Conservation (phyloP, 92 coral and sea anemone species). For the Epizoanthus ramosus region DNA sequence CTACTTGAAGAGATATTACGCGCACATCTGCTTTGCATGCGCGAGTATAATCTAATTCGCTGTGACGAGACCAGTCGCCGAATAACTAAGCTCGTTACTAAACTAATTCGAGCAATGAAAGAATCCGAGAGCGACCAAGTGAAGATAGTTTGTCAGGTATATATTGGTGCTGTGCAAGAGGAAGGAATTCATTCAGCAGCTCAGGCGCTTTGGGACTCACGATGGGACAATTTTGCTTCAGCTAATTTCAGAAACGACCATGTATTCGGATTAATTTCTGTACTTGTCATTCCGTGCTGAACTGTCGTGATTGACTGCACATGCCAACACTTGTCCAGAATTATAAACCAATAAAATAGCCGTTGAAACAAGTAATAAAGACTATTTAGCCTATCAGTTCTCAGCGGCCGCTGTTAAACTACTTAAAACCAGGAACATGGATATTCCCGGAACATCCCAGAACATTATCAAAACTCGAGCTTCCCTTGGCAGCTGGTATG, state of each 20-base stretch:
- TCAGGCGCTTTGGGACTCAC: slow-evolving; percentile 31
- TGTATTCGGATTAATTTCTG: slow-evolving; percentile 24
- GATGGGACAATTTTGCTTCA: slow-evolving; percentile 33
- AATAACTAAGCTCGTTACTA: slow-evolving; percentile 25
- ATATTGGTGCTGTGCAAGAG: slow-evolving; percentile 25
- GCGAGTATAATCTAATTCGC: not conserved
- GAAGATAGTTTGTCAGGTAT: slow-evolving; percentile 28
- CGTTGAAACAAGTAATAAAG: too few species aligned
- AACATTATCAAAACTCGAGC: too few species aligned
- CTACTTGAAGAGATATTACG: slow-evolving; percentile 23
- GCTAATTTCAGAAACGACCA: slow-evolving; percentile 41
- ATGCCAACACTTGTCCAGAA: too few species aligned
- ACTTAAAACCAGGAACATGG: too few species aligned
- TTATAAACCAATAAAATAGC: too few species aligned
- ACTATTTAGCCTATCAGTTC: too few species aligned
- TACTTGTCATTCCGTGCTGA: slow-evolving; percentile 25
- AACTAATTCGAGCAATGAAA: slow-evolving; percentile 31
- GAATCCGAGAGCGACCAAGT: slow-evolving; percentile 16
- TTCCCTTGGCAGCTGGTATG: too few species aligned
- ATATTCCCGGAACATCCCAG: too few species aligned
- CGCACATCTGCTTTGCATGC: slow-evolving; percentile 20
- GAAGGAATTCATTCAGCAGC: slow-evolving; percentile 14
- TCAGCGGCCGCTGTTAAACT: too few species aligned
- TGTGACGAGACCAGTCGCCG: slow-evolving; percentile 35
- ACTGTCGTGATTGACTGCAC: not conserved